Evolutionary conservation across 2,113 vertebrate species (phyloP).

Genomic region (Hippocampus abdominalis): DNA sequence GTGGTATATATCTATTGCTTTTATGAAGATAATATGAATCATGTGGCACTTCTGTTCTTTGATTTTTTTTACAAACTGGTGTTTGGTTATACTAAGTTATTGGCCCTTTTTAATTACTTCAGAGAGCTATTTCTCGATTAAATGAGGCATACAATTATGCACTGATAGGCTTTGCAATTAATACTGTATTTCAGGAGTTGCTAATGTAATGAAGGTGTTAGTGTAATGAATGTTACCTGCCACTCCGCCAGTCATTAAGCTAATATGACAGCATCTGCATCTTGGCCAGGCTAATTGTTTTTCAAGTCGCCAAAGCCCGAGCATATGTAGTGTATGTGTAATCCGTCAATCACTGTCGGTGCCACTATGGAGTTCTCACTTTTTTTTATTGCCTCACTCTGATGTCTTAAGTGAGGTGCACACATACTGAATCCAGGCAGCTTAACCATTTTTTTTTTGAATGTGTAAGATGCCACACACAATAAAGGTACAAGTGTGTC

Average conservation of each 20-base stretch:
- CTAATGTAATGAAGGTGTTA: constrained; percentile 54
- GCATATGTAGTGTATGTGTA: constrained; percentile 33
- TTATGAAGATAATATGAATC: no score
- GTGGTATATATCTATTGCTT: background rate
- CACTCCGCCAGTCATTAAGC: constrained; percentile 55
- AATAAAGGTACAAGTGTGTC: background rate
- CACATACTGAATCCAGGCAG: background rate
- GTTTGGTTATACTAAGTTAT: constrained; percentile 34
- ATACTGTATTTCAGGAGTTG: constrained; percentile 40
- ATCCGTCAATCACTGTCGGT: constrained; percentile 20
- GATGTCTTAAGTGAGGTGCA: background rate
- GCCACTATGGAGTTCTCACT: background rate
- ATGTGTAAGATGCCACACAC: background rate
- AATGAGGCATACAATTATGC: constrained; percentile 55
- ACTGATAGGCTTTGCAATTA: constrained; percentile 52
- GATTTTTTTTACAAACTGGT: constrained; percentile 43
- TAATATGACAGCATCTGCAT: constrained; percentile 46
- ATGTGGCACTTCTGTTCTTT: constrained; percentile 34
- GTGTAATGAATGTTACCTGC: constrained; percentile 63
- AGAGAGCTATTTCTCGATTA: constrained; percentile 37
- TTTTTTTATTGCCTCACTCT: background rate
- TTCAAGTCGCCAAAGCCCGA: constrained; percentile 29
- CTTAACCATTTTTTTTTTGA: background rate
- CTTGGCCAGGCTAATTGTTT: constrained; percentile 56
- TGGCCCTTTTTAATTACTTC: constrained; percentile 41